phyloP scores from a whole-genome alignment of 2,797 vertebrate species.

The Morelia viridis region DNA sequence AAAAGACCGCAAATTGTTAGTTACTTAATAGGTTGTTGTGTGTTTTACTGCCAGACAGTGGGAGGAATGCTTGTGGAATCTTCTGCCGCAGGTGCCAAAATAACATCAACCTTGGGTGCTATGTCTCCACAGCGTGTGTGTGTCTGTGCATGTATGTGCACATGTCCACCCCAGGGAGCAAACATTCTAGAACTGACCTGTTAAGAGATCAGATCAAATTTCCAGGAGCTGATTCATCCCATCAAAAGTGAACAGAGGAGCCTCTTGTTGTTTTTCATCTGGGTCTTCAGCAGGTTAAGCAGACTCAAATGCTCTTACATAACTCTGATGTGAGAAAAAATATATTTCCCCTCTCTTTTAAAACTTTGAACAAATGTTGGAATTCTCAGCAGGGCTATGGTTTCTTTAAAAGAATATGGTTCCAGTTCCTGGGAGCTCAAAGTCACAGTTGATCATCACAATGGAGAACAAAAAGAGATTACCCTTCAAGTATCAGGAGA shows the following conservation, averaged over 20 bases:
- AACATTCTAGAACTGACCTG: neutral
- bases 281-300: neutral
- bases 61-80: neutral
- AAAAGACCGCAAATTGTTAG: neutral
- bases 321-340: neutral
- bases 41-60: neutral
- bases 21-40: neutral
- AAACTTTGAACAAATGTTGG: conserved; percentile 29
- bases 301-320: neutral
- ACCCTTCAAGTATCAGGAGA: conserved; percentile 86
- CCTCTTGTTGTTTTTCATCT: neutral
- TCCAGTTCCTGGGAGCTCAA: conserved; percentile 88
- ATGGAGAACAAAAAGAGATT: conserved; percentile 72
- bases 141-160: neutral
- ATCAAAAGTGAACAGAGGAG: neutral
- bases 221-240: neutral
- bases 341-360: neutral
- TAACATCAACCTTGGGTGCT: neutral
- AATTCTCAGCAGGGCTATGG: conserved; percentile 72
- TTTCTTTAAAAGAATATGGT: conserved; percentile 76
- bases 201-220: neutral
- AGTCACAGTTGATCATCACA: conserved; percentile 82
- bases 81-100: neutral
- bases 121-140: neutral
- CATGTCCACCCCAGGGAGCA: neutral